Percentiles rank a stretch among this genome's conserved stretches.
Conservation (phyloP, 2,888 invertebrate species). For the Vanessa cardui region DNA sequence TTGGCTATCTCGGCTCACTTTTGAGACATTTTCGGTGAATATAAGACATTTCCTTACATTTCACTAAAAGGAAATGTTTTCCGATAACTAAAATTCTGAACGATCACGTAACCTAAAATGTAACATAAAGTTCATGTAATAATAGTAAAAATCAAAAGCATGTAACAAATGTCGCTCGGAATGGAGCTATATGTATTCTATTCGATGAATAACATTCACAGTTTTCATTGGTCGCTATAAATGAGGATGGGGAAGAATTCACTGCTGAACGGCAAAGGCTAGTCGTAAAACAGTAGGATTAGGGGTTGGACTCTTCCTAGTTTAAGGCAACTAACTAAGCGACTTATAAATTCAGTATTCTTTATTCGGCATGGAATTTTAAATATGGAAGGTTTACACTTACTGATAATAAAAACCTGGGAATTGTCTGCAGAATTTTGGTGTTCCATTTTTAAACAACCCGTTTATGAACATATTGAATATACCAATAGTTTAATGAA, state of each 20-base stretch:
- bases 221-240: slow-evolving; percentile 55
- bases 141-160: slow-evolving; percentile 41
- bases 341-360: neutral
- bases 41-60: neutral
- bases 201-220: slow-evolving; percentile 44
- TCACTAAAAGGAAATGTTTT: neutral
- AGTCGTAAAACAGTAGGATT: slow-evolving; percentile 76
- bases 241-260: slow-evolving; percentile 69
- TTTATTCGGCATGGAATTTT: neutral
- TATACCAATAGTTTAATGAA: too few relatives aligned
- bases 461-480: too few relatives aligned
- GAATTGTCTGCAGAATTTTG: too few relatives aligned
- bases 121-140: slow-evolving; percentile 34
- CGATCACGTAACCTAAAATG: neutral
- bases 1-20: too few relatives aligned
- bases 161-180: slow-evolving; percentile 39
- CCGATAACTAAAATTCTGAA: neutral
- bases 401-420: too few relatives aligned
- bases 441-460: too few relatives aligned
- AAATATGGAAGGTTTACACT: too few relatives aligned
- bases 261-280: slow-evolving; percentile 64
- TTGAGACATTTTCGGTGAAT: too few relatives aligned
- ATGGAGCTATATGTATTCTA: slow-evolving; percentile 35
- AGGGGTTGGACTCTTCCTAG: slow-evolving; percentile 59
- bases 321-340: slow-evolving; percentile 46